phyloP scores from a whole-genome alignment of 1,140 invertebrate species.

The Mactra quadrangularis region DNA sequence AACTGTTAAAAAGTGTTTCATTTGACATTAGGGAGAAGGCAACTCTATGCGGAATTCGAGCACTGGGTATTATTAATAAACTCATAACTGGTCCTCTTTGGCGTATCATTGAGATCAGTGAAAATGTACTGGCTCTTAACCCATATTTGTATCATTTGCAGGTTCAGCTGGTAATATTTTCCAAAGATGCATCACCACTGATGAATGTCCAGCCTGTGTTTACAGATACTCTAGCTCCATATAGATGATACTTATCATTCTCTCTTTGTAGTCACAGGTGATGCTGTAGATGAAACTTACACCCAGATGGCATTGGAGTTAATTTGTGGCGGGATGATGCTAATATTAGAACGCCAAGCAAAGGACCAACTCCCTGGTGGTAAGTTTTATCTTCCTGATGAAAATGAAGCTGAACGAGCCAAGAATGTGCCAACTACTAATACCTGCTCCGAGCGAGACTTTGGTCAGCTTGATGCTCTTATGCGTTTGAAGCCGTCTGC shows the following conservation, averaged over 20 bases:
- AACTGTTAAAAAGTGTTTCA: background rate
- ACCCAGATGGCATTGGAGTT: slow-evolving; percentile 24
- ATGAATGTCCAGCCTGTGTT: background rate
- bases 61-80: slow-evolving; percentile 19
- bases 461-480: slow-evolving; percentile 9
- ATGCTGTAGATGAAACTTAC: background rate
- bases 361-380: slow-evolving; percentile 24
- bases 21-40: background rate
- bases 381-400: background rate
- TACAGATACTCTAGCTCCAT: background rate
- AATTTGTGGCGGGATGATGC: background rate
- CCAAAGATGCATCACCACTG: slow-evolving; percentile 7
- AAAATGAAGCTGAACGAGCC: background rate
- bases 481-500: slow-evolving; percentile 17
- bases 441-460: background rate
- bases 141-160: background rate
- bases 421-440: background rate
- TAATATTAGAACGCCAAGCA: background rate
- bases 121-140: background rate
- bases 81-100: slow-evolving; percentile 3
- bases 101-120: background rate
- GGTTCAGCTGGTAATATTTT: background rate
- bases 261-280: background rate
- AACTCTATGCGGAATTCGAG: background rate
- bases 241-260: slow-evolving; percentile 7